Evolutionary conservation across 1,140 invertebrate species (phyloP), one percentile per base, ranked within the genome.

Genomic region (Calephelis virginiensis): DNA sequence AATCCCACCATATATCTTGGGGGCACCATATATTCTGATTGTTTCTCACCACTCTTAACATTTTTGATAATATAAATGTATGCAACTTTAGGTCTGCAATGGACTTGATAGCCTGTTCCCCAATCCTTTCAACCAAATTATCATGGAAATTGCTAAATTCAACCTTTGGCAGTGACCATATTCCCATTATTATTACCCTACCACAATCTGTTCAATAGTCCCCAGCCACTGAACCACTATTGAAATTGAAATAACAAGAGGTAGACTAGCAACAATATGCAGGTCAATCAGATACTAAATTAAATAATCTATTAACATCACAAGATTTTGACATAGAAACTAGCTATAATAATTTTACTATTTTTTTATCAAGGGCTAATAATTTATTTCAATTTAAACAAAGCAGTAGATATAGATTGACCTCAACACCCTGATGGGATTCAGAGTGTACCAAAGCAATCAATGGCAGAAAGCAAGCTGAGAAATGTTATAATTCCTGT

Each of bases 21-120:
- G 17, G 17, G 1, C 3, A 0, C 17, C 3, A 65, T 40, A n/a
- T 47, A 8, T 10, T 47, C 0, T 47, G 5, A 47, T n/a, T 47
- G 8, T 2, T 47, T 47, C 10, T 47, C 46, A 6, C 46, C 46
- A 9, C 5, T 6, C 2, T 12, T 47, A 9, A 9, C 10, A 9
- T 47, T 6, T 47, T 67, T 13, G 65, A 73, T 62, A 43, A 67
- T 11, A 9, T 13, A 6, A 65, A 73, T 59, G 48, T 69, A 4
- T 66, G 62, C 43, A 48, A 48, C 47, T 11, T 11, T 48, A 67
- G 50, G 11, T 62, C 46, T 37, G 66, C 48, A 17, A 60, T 67
- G 7, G 49, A 67, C 10, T 13, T 62, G 10, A 53, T 60, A 10
- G n/a, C 53, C 8, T 67, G 66, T 17, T 67, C 66, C 40, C 61